A percentile compares a stretch with the other conserved stretches of the same genome.
Conservation (phyloP, 1,140 invertebrate genomes). For the Stegodyphus mimosarum region DNA sequence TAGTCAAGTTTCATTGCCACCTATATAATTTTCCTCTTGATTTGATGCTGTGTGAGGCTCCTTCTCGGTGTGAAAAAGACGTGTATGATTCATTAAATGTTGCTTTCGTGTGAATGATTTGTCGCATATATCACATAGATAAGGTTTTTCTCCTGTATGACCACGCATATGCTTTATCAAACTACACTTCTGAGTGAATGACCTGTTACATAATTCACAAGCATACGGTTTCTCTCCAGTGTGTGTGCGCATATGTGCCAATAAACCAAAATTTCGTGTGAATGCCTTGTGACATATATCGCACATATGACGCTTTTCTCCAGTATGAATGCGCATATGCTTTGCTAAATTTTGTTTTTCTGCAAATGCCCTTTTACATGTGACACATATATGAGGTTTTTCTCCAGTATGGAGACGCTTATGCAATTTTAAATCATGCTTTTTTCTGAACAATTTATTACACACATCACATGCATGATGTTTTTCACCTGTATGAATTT, state of each 20-base stretch:
- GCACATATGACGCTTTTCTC: neutral
- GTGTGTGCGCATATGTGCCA: slow-evolving; percentile 32
- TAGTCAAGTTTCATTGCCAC: too few species aligned
- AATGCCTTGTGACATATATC: neutral
- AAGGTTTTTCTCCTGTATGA: neutral
- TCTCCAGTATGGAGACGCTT: neutral
- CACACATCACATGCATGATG: slow-evolving; percentile 71
- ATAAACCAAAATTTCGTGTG: neutral
- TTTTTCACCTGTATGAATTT: neutral
- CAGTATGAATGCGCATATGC: slow-evolving; percentile 1
- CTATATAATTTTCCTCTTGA: too few species aligned
- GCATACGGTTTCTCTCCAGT: slow-evolving; percentile 53
- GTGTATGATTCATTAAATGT: neutral
- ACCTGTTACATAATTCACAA: slow-evolving; percentile 53
- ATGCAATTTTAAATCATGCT: neutral
- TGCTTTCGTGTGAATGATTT: neutral
- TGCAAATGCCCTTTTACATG: neutral
- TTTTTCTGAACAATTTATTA: slow-evolving; percentile 3
- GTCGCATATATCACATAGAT: neutral
- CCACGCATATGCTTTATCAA: neutral
- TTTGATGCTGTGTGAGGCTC: too few species aligned
- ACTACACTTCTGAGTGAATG: slow-evolving; percentile 1
- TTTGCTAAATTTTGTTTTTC: neutral
- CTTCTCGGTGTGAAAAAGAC: too few species aligned
- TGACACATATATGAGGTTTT: slow-evolving; percentile 2